Conservation (phyloP, 2,113 vertebrate genomes). For the Rhinogobius similis region DNA sequence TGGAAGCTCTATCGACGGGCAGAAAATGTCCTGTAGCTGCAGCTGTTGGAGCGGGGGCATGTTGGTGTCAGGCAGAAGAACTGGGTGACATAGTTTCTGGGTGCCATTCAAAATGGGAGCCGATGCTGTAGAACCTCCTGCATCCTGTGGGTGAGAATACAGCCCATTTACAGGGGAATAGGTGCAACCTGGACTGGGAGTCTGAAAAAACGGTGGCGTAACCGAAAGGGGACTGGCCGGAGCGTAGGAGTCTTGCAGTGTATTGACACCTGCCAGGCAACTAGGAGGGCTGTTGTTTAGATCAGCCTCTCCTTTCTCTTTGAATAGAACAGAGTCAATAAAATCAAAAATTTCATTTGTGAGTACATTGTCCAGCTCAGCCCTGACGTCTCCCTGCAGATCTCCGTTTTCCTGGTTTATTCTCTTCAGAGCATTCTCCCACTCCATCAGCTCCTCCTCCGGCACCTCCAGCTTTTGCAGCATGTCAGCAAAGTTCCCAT, state of each 20-base stretch:
- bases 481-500: conserved; percentile 19
- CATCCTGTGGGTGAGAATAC: not conserved
- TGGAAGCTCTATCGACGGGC: conserved; percentile 49
- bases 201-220: conserved; percentile 21
- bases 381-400: not conserved
- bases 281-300: not conserved
- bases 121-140: not conserved
- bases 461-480: conserved; percentile 44
- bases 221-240: not conserved
- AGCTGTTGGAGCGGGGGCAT: conserved; percentile 48
- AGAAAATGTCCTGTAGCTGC: conserved; percentile 67
- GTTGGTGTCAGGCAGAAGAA: not conserved
- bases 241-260: not conserved
- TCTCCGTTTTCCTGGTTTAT: conserved; percentile 37
- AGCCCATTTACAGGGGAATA: conserved; percentile 26
- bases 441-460: conserved; percentile 46
- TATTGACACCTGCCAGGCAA: conserved; percentile 20
- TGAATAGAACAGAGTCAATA: conserved; percentile 63
- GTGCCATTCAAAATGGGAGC: not conserved
- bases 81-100: conserved; percentile 39
- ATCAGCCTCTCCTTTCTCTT: conserved; percentile 36
- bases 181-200: accelerated
- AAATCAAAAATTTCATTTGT: conserved; percentile 55
- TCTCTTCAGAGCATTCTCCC: conserved; percentile 70
- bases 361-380: conserved; percentile 49